These are phyloP conservation scores for Ianthella basta DNA, from an alignment of 37 sponge, comb jelly and placozoan genomes.

Conservation along the genomic window DNA sequence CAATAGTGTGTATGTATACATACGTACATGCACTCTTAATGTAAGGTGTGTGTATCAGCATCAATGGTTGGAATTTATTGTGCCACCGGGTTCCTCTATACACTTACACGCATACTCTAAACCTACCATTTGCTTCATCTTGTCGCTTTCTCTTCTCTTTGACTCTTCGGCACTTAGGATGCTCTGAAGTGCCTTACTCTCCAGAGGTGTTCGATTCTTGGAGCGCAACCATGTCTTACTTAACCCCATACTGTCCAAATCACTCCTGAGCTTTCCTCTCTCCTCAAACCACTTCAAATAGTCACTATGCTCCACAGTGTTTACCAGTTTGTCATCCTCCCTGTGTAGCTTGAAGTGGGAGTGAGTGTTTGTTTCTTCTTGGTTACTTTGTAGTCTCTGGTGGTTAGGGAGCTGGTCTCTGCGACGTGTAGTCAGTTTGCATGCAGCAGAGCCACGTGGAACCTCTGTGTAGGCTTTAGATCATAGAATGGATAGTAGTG, in stretches of 20 bases:
- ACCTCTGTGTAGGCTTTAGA: not conserved
- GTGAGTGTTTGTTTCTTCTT: no score
- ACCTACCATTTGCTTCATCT: no score
- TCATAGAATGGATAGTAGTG: no score
- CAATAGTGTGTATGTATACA: no score
- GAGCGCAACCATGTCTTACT: constrained; percentile 47
- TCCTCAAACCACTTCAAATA: constrained; percentile 48
- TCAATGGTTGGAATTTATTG: no score
- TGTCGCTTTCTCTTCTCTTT: no score
- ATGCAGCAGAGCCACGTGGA: not conserved
- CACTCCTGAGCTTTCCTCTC: constrained; percentile 20
- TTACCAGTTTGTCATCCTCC: not conserved
- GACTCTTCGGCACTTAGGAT: not conserved
- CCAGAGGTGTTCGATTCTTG: constrained; percentile 49
- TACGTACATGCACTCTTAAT: no score
- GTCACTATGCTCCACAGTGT: not conserved
- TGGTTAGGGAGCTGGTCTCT: constrained; percentile 19
- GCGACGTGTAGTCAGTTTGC: not conserved
- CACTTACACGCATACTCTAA: no score
- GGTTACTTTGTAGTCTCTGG: not conserved
- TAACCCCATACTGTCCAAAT: constrained; percentile 40
- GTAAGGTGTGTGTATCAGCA: no score
- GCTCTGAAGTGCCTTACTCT: constrained; percentile 9
- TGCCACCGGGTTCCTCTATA: no score
- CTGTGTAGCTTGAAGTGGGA: no score